Conservation (phyloP, 1,140 invertebrate species). For the Octopus sinensis region DNA sequence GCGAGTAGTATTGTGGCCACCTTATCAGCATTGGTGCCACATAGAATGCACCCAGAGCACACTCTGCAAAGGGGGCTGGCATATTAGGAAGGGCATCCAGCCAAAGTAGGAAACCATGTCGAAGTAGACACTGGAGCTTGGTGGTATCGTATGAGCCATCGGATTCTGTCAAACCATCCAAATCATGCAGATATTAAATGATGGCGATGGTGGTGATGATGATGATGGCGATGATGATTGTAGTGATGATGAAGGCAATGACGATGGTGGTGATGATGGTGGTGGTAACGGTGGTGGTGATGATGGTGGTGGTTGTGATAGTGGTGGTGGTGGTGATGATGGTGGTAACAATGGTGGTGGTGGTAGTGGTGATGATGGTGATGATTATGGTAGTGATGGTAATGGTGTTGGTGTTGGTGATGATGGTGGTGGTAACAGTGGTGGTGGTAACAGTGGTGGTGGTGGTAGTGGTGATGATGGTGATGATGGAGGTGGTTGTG, state of each 20-base stretch:
- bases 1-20: too few species aligned
- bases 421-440: slow-evolving; percentile 11
- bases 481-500: too few species aligned
- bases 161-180: neutral
- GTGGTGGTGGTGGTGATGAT: slow-evolving; percentile 15
- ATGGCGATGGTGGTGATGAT: neutral
- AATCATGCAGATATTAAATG: neutral
- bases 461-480: slow-evolving; percentile 1
- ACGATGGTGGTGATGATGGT: neutral
- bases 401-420: neutral
- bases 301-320: slow-evolving; percentile 13
- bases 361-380: neutral
- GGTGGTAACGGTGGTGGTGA: neutral
- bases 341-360: neutral
- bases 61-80: too few species aligned
- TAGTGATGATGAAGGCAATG: neutral
- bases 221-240: slow-evolving; percentile 6
- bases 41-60: too few species aligned
- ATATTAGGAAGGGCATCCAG: neutral
- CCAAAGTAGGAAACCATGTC: neutral
- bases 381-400: too few species aligned
- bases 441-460: neutral
- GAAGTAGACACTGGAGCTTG: neutral
- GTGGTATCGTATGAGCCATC: slow-evolving; percentile 15
- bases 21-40: too few species aligned